Evolutionary conservation across 37 sponge, comb jelly and placozoan species (phyloP), one percentile per base, ranked within the genome.

Genomic region (Spongilla lacustris): DNA sequence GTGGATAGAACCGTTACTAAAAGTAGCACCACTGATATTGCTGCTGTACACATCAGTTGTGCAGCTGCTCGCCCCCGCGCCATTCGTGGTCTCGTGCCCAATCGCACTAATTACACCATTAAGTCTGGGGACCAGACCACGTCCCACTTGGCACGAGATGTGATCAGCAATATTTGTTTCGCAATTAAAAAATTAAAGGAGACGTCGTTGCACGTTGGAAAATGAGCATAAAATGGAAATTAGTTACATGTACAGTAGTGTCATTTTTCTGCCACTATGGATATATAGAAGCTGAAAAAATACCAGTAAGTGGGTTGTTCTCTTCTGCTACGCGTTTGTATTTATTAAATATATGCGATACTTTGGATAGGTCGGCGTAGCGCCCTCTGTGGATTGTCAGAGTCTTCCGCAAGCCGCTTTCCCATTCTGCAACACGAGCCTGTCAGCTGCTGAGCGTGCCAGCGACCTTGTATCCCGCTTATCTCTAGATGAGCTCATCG

Each of bases 301-400:
- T 17, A 58, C 12, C 14, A 17, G 58, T 58, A 17, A 58, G 58
- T 58, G 12, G 19, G 19, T 17, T 58, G 58, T 14, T 19, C 3
- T n/a, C n/a, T n/a, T n/a, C n/a, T n/a, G n/a, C n/a, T n/a, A n/a
- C n/a, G n/a, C n/a, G n/a, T n/a, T n/a, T n/a, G n/a, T n/a, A n/a
- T n/a, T n/a, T n/a, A n/a, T n/a, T n/a, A n/a, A n/a, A n/a, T n/a
- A n/a, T n/a, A n/a, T n/a, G n/a, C n/a, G n/a, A n/a, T n/a, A n/a
- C n/a, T n/a, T n/a, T n/a, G n/a, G 1, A 17, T 17, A 58, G 58
- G 58, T 58, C 9, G 48, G 46, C 24, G 12, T 26, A 1, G 1
- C 36, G n/a, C 91, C 90, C 68, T 90, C 88, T 35, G 94, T 94
- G 46, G 88, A 91, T 68, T 94, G 94, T 32, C 74, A 83, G 50